phyloP scores from a whole-genome alignment of 2,797 vertebrate genomes.

The Danio kyathit region DNA sequence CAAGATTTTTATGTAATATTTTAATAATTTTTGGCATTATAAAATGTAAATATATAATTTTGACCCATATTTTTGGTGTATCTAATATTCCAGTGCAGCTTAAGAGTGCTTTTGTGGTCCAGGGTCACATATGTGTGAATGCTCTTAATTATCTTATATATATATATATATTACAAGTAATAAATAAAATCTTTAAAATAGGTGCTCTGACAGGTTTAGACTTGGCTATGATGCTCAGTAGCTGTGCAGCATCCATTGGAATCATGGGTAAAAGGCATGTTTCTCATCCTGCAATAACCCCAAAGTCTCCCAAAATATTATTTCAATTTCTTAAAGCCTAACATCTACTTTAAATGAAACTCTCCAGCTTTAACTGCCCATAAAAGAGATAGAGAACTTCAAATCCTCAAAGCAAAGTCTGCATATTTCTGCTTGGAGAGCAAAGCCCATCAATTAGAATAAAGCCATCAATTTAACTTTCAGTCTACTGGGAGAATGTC shows the following conservation, averaged over 20 bases:
- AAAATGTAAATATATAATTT: no score
- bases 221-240: neutral
- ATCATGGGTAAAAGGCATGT: conserved; percentile 1
- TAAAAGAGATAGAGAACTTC: neutral
- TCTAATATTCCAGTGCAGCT: no score
- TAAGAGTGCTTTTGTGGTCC: no score
- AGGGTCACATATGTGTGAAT: neutral
- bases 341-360: conserved; percentile 4
- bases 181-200: neutral
- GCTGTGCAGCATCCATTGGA: neutral
- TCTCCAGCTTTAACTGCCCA: neutral
- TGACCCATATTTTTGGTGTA: no score
- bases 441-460: conserved; percentile 1
- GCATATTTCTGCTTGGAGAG: conserved; percentile 14
- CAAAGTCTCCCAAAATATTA: neutral
- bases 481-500: conserved; percentile 21
- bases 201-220: neutral
- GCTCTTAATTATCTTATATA: neutral
- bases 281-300: neutral
- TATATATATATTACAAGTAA: no score
- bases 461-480: conserved; percentile 35
- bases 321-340: neutral
- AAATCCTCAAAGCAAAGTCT: conserved; percentile 3
- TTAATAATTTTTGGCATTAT: no score
- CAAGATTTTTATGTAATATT: no score